Evolutionary conservation across 2,113 vertebrate species (phyloP).

Genomic region (Mesocricetus auratus): DNA sequence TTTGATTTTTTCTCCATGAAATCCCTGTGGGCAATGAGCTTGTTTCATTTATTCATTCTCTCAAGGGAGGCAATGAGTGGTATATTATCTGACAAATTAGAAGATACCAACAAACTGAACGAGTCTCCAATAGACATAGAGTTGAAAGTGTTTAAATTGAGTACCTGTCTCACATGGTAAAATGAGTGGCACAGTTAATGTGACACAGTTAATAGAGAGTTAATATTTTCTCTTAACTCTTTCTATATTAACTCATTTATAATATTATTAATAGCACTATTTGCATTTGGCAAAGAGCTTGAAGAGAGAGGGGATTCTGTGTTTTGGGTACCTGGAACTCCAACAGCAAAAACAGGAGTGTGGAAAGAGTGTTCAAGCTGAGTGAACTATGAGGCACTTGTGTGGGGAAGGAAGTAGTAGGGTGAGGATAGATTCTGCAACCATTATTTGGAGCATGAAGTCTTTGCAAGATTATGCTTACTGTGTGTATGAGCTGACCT

Average conservation of each 20-base stretch:
- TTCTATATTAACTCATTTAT: neutral
- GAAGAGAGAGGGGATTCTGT: neutral
- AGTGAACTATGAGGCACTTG: neutral
- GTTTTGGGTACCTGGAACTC: neutral
- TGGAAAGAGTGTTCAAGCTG: neutral
- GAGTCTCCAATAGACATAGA: neutral
- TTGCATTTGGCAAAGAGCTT: neutral
- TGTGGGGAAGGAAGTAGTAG: neutral
- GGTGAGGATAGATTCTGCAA: neutral
- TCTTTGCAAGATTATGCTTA: constrained; percentile 30
- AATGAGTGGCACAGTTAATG: neutral
- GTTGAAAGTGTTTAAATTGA: neutral
- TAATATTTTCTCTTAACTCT: neutral
- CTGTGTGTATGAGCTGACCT: constrained; percentile 25
- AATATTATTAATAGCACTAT: neutral
- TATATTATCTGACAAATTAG: neutral
- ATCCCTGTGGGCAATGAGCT: neutral
- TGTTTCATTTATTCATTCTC: constrained; percentile 17
- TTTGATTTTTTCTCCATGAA: neutral
- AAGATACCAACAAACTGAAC: neutral
- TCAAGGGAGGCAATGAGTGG: neutral
- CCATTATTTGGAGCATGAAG: neutral
- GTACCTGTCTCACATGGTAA: neutral
- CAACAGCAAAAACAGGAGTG: neutral
- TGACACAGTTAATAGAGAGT: neutral